Conservation (phyloP, 2,797 vertebrate genomes). For the Momotus momota region DNA sequence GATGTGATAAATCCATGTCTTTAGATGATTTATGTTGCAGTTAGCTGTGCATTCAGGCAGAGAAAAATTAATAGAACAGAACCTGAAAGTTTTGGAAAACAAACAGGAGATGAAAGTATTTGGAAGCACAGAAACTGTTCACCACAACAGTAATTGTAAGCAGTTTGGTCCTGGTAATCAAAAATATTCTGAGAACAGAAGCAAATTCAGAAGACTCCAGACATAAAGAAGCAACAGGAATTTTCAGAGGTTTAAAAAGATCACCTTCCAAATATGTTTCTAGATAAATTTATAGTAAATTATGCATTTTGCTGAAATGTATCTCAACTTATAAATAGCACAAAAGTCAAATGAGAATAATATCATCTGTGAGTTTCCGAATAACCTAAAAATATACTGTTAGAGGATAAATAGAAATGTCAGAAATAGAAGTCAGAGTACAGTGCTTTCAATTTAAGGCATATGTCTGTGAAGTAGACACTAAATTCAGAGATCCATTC, state of each 20-base stretch:
- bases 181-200: background rate
- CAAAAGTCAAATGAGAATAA: background rate
- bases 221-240: background rate
- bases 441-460: background rate
- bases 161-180: background rate
- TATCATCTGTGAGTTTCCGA: background rate
- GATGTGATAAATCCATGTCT: background rate
- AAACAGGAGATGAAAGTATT: background rate
- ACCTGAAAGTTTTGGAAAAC: constrained; percentile 8
- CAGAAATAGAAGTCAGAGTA: constrained; percentile 8
- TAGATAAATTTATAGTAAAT: background rate
- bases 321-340: background rate
- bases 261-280: background rate
- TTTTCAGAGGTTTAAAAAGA: background rate
- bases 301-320: background rate
- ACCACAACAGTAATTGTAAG: background rate
- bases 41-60: constrained; percentile 30
- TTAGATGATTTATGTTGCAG: constrained; percentile 56
- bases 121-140: background rate
- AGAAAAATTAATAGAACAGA: constrained; percentile 45
- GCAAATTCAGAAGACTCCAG: background rate
- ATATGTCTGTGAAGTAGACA: background rate
- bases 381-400: background rate
- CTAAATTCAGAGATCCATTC: background rate
- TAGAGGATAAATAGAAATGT: constrained; percentile 5